Conservation (phyloP, 1,140 invertebrate species). For the Hesperophylax magnus region DNA sequence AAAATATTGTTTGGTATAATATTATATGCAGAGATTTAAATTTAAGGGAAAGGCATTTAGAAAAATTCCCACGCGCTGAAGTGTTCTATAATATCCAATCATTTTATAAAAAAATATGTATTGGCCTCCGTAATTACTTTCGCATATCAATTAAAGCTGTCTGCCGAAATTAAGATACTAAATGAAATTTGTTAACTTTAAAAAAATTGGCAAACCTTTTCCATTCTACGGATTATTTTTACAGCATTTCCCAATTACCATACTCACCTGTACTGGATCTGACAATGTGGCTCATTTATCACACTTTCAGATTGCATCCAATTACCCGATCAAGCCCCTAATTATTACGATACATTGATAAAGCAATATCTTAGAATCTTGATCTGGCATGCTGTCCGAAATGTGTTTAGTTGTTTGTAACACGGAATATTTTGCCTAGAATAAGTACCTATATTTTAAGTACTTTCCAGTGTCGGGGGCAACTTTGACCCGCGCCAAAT, state of each 20-base stretch:
- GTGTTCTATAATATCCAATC: too few relatives aligned
- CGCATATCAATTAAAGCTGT: too few relatives aligned
- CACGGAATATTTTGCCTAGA: neutral
- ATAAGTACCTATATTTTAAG: neutral
- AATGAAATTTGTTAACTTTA: neutral
- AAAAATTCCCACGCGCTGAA: too few relatives aligned
- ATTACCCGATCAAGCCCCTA: neutral
- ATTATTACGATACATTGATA: neutral
- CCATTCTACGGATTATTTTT: too few relatives aligned
- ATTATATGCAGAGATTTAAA: too few relatives aligned
- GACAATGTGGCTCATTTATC: conserved; percentile 7
- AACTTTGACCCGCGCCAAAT: conserved; percentile 52
- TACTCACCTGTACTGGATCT: neutral
- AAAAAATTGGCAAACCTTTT: too few relatives aligned
- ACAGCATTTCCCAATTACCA: too few relatives aligned
- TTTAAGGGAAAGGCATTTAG: too few relatives aligned
- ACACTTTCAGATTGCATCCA: neutral
- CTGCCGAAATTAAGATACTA: too few relatives aligned
- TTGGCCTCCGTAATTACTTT: too few relatives aligned
- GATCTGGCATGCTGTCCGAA: neutral
- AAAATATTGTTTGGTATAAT: too few relatives aligned
- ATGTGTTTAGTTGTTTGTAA: neutral
- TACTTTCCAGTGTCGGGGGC: conserved; percentile 28
- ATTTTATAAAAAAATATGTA: too few relatives aligned
- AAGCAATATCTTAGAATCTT: neutral